Base-by-base conservation (phyloP, 2,888 invertebrate species). In the Lymantria dispar region DNA sequence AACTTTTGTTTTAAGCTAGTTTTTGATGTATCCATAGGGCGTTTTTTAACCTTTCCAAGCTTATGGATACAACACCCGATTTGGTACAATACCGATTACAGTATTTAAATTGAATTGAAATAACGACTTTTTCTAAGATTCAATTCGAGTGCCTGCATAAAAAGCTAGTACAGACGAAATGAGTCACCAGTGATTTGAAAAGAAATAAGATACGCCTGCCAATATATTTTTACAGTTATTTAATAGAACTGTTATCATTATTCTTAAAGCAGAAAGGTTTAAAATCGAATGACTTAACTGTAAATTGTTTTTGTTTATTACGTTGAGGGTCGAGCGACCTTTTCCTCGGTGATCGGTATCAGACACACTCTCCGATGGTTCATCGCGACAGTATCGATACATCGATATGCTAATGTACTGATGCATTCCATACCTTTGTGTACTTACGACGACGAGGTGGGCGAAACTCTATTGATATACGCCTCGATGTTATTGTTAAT, bases 391-490 rank as follows among this genome's bases (percentile, higher is more conserved):
- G 84, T 83, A 83, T 80, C 75, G 78, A 80, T 74, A 75, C 76
- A 84, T 82, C 85, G 81, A 82, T 87, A 85, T 87, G 85, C 80
- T 86, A 87, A 87, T 86, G 74, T 74, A 72, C 70, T 62, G 64
- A 70, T 76, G 81, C 83, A 85, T 86, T 84, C 85, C 83, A 72
- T 65, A 75, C 78, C 83, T 82, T 86, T 87, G 87, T 86, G 79
- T 84, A 78, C 83, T 85, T 87, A 88, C 83, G 83, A 81, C 84
- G 86, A 89, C 88, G 89, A 89, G 87, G 85, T 87, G 87, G 89
- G 87, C 87, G 87, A 87, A 88, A 86, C 87, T 75, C 81, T 72
- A 87, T 87, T 87, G 85, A 85, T 83, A 85, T 83, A 83, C 83
- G 85, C n/a, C 84, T 83, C 78, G 73, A 80, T 80, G 74, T 82